Percentiles rank a stretch among this genome's conserved stretches.
These are phyloP conservation scores for Liposcelis brunnea DNA, from an alignment of 2,888 invertebrate genomes.

Conservation along the genomic window DNA sequence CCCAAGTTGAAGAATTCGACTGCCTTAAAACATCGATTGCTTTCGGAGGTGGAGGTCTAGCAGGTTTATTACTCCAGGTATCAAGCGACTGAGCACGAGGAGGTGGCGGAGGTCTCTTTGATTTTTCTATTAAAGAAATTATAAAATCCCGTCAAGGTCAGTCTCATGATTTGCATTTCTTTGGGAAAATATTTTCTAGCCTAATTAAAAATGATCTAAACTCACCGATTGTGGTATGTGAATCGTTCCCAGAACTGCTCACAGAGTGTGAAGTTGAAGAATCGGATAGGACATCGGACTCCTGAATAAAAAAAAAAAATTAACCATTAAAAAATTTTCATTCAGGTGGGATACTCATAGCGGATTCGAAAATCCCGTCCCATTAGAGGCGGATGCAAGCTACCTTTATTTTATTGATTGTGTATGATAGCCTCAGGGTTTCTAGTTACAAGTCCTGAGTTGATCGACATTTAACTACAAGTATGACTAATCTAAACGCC, in stretches of 20 bases:
- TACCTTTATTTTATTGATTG: neutral
- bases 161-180: constrained; percentile 17
- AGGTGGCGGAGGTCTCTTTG: constrained; percentile 58
- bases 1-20: constrained; percentile 17
- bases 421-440: no score
- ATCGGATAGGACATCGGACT: constrained; percentile 8
- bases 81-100: constrained; percentile 43
- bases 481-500: no score
- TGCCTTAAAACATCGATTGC: constrained; percentile 16
- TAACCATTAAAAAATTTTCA: no score
- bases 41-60: constrained; percentile 18
- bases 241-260: constrained; percentile 8
- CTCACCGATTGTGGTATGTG: neutral
- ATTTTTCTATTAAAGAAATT: constrained; percentile 25
- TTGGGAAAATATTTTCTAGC: neutral
- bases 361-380: no score
- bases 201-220: neutral
- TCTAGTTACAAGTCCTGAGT: no score
- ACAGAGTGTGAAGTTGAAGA: constrained; percentile 5
- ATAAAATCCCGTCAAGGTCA: constrained; percentile 12
- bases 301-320: constrained; percentile 10
- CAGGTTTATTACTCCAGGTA: constrained; percentile 23
- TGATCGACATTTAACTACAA: no score
- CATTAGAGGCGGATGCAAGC: no score
- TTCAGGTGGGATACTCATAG: no score